Evolutionary conservation across 2,888 invertebrate genomes (phyloP), one percentile per base, ranked within the genome.

Genomic region (Meteorus colon): DNA sequence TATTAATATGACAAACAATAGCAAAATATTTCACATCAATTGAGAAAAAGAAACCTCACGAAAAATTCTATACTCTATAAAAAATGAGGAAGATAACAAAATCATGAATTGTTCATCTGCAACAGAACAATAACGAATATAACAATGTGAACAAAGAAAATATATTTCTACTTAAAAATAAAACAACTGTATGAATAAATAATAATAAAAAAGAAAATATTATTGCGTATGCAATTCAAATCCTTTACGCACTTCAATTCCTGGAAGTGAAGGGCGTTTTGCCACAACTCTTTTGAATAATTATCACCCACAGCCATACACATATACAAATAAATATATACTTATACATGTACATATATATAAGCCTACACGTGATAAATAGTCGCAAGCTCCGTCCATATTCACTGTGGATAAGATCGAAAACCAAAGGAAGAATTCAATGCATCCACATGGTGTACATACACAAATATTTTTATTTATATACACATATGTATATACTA

Each of bases 371-470:
- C 55, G 16, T 70, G 70, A 70, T 70, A 70, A 70, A 70, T 70
- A 70, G 70, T 70, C 70, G 41, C 27, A 12, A 55, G 55, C 55
- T 8, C 41, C 59, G 60, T 41, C 37, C 31, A 41, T 72, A 63
- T 63, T 63, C 71, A n/a, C 48, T 29, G 29, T 62, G 74, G 78
- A 79, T 79, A 79, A 79, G 77, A 76, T 79, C 76, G 51, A 68
- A 73, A 19, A 10, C 55, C 73, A 67, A 71, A 68, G 69, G 71
- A 71, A 41, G 76, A 78, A 76, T 77, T 74, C 77, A 77, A 77
- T 79, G 75, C 76, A 71, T 45, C 55, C 37, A 31, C 51, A 41
- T 63, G 8, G 31, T 63, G 19, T 24, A 55, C 8, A 55, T 6
- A 48, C n/a, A 48, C 14, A 48, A 8, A 41, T 12, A 41, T 41